Base-by-base conservation (phyloP, 2,797 vertebrate species). In the Paguma larvata region DNA sequence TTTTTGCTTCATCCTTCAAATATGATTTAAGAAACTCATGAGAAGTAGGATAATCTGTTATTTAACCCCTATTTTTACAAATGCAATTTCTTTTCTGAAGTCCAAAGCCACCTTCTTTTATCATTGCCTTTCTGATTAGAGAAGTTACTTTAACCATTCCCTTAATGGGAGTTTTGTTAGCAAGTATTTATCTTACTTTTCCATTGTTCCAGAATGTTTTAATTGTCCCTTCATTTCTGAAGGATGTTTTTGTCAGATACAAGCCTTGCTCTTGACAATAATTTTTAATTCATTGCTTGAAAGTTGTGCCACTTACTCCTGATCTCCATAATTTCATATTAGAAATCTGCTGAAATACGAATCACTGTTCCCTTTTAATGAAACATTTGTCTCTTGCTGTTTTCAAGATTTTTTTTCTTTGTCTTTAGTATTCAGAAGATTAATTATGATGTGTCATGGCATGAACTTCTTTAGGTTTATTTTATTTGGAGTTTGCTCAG, bases 1-100 rank as follows among this genome's bases (percentile, higher is more conserved):
- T 78, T 93, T 93, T 95, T 95, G 85, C n/a, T 68, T 95, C 34
- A 79, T 70, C 18, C 30, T 95, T 95, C 44, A 85, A 95, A 93
- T 85, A 78, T 63, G 7, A 78, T 68, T 95, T 83, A 59, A 75
- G 70, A 95, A 95, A 88, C 41, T 63, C 91, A 70, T 44, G 85
- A 78, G n/a, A 83, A 88, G 70, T 78, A 67, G 51, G 79, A 89
- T 78, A 72, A 85, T 85, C 63, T 79, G 34, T 89, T 84, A 77
- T 53, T 63, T 44, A 72, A 48, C 44, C 79, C 72, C 18, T 56
- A 73, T 65, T 89, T 79, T 85, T 89, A 93, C 44, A 65, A 46
- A 93, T 93, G 79, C 34, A 38, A 85, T 85, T 93, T 78, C n/a
- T 44, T 84, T 89, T 70, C 78, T 78, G 70, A 84, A 62, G 34